A percentile compares a stretch with the other conserved stretches of the same genome.
Conservation (phyloP, 2,797 vertebrate genomes). For the Eulemur albifrons region DNA sequence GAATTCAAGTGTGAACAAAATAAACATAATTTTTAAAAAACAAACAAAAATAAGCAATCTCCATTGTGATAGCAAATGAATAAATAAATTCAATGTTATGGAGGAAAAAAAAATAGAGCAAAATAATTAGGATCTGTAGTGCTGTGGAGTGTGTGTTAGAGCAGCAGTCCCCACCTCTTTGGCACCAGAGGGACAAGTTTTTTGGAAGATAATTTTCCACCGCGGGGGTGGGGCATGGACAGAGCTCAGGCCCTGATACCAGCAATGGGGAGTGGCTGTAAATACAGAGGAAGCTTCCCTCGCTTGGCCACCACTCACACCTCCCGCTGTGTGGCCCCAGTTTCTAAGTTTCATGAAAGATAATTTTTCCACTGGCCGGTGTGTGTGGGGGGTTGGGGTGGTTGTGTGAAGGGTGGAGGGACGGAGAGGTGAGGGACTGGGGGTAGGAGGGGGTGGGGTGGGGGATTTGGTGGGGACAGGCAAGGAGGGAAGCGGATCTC, state of each 20-base stretch:
- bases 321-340: too few relatives aligned
- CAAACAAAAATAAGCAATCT: neutral
- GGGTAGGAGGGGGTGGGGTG: too few relatives aligned
- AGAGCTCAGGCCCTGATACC: neutral
- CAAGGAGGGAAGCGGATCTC: too few relatives aligned
- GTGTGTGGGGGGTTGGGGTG: too few relatives aligned
- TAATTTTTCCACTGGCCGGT: too few relatives aligned
- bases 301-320: neutral
- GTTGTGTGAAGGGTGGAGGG: too few relatives aligned
- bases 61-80: neutral
- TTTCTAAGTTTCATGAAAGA: too few relatives aligned
- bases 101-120: neutral
- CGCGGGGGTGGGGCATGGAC: fast-evolving
- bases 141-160: neutral
- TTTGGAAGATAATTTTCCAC: neutral
- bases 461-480: too few relatives aligned
- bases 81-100: neutral
- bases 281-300: neutral
- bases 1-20: neutral
- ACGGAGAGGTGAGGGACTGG: too few relatives aligned
- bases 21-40: neutral
- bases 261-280: neutral
- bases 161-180: neutral
- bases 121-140: neutral
- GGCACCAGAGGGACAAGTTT: neutral